Conservation (phyloP, 2,888 invertebrate species). For the Lamellibrachia satsuma region DNA sequence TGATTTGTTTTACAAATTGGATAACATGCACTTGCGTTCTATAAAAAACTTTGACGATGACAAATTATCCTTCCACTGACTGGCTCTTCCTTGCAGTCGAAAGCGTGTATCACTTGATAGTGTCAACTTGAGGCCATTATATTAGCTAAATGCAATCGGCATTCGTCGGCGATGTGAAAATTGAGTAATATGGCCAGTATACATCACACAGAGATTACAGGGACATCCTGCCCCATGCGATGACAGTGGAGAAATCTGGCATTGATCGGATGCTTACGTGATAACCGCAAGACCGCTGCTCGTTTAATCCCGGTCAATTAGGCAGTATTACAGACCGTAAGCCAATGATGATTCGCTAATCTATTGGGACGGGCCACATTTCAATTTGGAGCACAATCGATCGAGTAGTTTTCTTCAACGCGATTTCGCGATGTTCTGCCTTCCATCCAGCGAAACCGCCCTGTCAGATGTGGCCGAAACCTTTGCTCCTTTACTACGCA, state of each 20-base stretch:
- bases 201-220: background rate
- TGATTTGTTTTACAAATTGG: too few relatives aligned
- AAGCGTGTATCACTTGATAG: too few relatives aligned
- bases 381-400: constrained; percentile 6
- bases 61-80: too few relatives aligned
- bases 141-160: too few relatives aligned
- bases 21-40: too few relatives aligned
- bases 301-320: constrained; percentile 2
- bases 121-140: too few relatives aligned
- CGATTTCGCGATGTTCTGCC: background rate
- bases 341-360: background rate
- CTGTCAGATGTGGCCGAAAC: background rate
- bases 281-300: background rate
- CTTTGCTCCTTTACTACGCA: background rate
- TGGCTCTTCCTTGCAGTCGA: too few relatives aligned
- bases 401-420: background rate
- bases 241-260: background rate
- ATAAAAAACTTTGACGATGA: too few relatives aligned
- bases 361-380: constrained; percentile 2
- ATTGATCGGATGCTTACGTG: background rate
- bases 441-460: background rate
- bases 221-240: background rate
- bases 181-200: background rate
- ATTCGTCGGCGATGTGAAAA: too few relatives aligned
- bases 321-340: background rate